phyloP scores from a whole-genome alignment of 2,888 invertebrate species.

The Oscheius onirici region DNA sequence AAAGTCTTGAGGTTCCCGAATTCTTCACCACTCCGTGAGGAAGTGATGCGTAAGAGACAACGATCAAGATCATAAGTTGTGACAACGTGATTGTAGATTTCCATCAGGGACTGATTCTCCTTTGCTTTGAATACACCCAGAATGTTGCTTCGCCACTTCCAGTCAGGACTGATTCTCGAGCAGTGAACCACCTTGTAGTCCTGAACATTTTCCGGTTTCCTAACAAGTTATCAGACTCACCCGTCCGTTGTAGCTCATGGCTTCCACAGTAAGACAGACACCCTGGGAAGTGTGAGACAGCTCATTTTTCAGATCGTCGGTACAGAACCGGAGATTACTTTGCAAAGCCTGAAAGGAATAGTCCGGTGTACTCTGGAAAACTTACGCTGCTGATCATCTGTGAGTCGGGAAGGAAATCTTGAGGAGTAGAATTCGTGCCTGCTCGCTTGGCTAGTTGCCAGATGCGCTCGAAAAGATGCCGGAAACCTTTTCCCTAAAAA shows the following conservation, averaged over 20 bases:
- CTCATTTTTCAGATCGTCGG: constrained; percentile 52
- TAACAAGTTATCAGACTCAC: not conserved
- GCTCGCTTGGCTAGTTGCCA: constrained; percentile 41
- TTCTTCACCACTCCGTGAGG: constrained; percentile 34
- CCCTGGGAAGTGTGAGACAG: constrained; percentile 44
- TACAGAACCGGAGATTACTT: constrained; percentile 44
- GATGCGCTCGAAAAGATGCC: constrained; percentile 36
- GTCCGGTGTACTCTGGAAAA: not conserved
- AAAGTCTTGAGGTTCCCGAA: constrained; percentile 31
- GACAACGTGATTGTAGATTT: constrained; percentile 49
- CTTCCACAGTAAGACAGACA: constrained; percentile 39
- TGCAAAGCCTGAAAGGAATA: constrained; percentile 36
- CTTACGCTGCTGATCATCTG: constrained; percentile 38
- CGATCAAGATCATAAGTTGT: constrained; percentile 47
- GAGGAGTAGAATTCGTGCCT: constrained; percentile 18
- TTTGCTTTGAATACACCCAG: constrained; percentile 48
- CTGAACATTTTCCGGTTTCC: constrained; percentile 1
- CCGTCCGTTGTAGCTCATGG: constrained; percentile 25
- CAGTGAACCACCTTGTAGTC: constrained; percentile 51
- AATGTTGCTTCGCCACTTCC: constrained; percentile 51
- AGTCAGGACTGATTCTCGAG: constrained; percentile 49
- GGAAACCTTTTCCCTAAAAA: constrained; percentile 45
- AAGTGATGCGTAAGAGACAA: constrained; percentile 38
- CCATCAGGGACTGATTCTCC: constrained; percentile 44
- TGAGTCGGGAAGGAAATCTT: constrained; percentile 42